Evolutionary conservation across 2,888 invertebrate species (phyloP).

Genomic region (Sinopyrophorus schimmeli): DNA sequence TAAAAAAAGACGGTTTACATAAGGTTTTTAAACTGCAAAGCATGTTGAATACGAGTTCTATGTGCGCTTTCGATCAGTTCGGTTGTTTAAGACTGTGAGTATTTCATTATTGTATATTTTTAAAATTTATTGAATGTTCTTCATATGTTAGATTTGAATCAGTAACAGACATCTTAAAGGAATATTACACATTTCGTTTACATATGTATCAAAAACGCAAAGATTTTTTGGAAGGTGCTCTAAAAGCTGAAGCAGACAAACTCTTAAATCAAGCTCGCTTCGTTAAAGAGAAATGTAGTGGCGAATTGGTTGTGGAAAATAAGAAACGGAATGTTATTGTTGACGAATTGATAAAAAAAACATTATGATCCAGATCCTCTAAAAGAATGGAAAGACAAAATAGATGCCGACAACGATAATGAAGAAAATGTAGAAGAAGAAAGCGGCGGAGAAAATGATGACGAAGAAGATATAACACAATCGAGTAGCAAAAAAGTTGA

Average conservation of each 20-base stretch:
- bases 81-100: too few relatives aligned
- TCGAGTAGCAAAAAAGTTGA: constrained; percentile 5
- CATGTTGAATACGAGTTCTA: too few relatives aligned
- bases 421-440: constrained; percentile 63
- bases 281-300: constrained; percentile 95
- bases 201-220: constrained; percentile 85
- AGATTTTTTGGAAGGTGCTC: constrained; percentile 83
- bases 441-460: too few relatives aligned
- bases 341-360: constrained; percentile 76
- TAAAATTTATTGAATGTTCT: too few relatives aligned
- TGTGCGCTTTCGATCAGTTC: too few relatives aligned
- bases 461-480: constrained; percentile 20
- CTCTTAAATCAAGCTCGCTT: constrained; percentile 93
- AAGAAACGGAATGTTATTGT: constrained; percentile 91
- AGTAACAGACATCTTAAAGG: constrained; percentile 77
- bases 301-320: constrained; percentile 84
- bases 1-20: too few relatives aligned
- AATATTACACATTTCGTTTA: constrained; percentile 81
- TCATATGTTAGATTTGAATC: constrained; percentile 77
- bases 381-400: constrained; percentile 73
- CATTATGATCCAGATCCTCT: constrained; percentile 70
- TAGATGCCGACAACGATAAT: constrained; percentile 69
- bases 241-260: constrained; percentile 87
- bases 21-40: too few relatives aligned
- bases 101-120: too few relatives aligned